Evolutionary conservation across 2,113 vertebrate species (phyloP).

Genomic region (Sakesphorus luctuosus): DNA sequence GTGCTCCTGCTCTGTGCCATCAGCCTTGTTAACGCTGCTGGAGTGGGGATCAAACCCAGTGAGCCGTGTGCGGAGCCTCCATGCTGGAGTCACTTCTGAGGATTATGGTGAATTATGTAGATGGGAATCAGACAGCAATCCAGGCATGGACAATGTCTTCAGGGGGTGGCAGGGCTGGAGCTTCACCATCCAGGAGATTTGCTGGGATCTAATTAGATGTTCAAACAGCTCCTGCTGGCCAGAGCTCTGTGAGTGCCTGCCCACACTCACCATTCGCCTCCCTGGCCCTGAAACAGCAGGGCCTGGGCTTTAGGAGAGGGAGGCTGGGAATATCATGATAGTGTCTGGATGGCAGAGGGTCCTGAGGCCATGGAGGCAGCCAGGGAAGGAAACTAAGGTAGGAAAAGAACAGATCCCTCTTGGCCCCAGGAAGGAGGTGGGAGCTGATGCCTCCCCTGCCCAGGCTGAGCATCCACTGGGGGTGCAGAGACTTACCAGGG

Average conservation of each 20-base stretch:
- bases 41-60: constrained; percentile 19
- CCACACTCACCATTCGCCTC: background rate
- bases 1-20: constrained; percentile 26
- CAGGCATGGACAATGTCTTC: background rate
- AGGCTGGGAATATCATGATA: no score
- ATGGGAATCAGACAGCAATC: constrained; percentile 50
- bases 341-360: background rate
- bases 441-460: background rate
- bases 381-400: background rate
- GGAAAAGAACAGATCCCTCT: background rate
- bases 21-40: background rate
- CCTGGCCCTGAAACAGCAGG: background rate
- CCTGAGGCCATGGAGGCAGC: background rate
- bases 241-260: background rate
- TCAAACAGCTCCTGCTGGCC: background rate
- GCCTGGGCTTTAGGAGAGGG: background rate
- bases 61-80: constrained; percentile 26
- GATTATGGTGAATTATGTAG: constrained; percentile 52
- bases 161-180: constrained; percentile 1
- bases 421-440: background rate
- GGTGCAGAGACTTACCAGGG: rapidly evolving
- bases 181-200: background rate
- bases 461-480: background rate
- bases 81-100: background rate
- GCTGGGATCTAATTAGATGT: constrained; percentile 13